Conservation (phyloP, 2,888 invertebrate genomes). For the Cyclophora albipunctata region DNA sequence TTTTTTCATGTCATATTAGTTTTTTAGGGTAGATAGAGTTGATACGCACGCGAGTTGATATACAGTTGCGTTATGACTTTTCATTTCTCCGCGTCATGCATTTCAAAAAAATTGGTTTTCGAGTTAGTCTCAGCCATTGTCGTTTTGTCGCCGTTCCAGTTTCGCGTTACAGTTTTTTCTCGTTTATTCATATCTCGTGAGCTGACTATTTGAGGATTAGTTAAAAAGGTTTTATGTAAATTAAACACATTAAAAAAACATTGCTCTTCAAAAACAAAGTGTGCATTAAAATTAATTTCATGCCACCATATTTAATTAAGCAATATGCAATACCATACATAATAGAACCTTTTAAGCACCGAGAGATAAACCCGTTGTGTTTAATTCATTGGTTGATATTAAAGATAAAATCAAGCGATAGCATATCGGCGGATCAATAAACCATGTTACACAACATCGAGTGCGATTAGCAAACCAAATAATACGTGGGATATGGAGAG, state of each 20-base stretch:
- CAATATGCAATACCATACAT: too few species aligned
- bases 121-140: constrained; percentile 42
- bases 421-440: constrained; percentile 65
- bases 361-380: too few species aligned
- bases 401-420: constrained; percentile 59
- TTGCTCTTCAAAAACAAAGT: too few species aligned
- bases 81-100: constrained; percentile 43
- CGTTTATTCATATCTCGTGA: constrained; percentile 23
- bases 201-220: constrained; percentile 27
- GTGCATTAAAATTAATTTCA: too few species aligned
- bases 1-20: constrained; percentile 50
- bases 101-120: constrained; percentile 50
- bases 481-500: constrained; percentile 23
- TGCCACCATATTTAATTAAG: too few species aligned
- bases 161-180: constrained; percentile 32
- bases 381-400: background rate
- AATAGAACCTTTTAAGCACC: too few species aligned
- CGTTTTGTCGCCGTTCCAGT: constrained; percentile 42
- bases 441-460: constrained; percentile 40
- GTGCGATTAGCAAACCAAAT: constrained; percentile 20
- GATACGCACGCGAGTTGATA: constrained; percentile 43
- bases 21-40: constrained; percentile 38
- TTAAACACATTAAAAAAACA: constrained; percentile 26
- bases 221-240: constrained; percentile 38
- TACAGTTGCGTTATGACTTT: constrained; percentile 48